phyloP scores from a whole-genome alignment of 2,113 vertebrate species.

The Vulpes lagopus region DNA sequence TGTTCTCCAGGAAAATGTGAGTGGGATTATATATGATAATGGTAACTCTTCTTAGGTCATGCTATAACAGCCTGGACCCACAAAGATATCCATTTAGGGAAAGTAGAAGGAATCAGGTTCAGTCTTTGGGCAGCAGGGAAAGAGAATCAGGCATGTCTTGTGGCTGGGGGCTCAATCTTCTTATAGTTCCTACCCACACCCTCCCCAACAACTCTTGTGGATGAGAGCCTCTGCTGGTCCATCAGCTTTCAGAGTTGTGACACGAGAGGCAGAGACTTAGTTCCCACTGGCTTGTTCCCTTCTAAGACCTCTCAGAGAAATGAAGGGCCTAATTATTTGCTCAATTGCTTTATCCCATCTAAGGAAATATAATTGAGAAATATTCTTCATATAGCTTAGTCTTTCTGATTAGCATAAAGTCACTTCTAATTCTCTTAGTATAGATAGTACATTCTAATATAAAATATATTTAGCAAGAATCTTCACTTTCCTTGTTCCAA shows the following conservation, averaged over 20 bases:
- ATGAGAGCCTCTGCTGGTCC: neutral
- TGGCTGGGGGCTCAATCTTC: neutral
- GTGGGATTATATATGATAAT: neutral
- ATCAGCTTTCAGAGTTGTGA: neutral
- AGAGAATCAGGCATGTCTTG: neutral
- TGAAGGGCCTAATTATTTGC: neutral
- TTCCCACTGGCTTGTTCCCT: neutral
- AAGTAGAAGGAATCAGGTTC: neutral
- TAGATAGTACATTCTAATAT: neutral
- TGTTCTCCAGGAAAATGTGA: neutral
- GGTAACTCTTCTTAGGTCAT: neutral
- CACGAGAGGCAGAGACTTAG: neutral
- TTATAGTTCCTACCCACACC: neutral
- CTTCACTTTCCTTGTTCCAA: neutral
- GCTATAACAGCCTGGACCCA: neutral
- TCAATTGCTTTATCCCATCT: neutral
- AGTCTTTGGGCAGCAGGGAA: neutral
- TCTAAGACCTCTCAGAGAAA: neutral
- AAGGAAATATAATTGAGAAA: neutral
- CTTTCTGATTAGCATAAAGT: conserved; percentile 14
- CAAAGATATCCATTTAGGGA: neutral
- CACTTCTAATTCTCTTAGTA: neutral
- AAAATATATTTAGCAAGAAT: neutral
- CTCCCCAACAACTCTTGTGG: neutral
- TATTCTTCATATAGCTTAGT: neutral